Base-by-base conservation (phyloP, 2,888 invertebrate genomes). In the Apodemia mormo region DNA sequence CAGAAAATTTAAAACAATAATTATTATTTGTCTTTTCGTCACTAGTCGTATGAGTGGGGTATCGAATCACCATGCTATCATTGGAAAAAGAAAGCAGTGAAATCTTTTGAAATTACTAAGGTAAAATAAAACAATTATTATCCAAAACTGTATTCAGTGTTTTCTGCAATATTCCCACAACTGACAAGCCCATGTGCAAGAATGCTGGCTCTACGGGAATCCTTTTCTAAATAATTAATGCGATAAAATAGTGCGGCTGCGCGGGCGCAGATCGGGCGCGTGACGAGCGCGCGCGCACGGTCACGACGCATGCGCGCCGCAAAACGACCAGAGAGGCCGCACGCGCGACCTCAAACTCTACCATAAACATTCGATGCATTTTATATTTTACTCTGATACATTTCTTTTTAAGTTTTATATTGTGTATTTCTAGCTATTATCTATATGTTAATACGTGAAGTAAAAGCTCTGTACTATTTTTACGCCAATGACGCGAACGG, bases 221-320 rank as follows among this genome's bases (percentile, higher is more conserved):
- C 89, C 89, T 90, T 91, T 88, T 91, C 85, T 86, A 90, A 92
- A 92, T 92, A 92, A 92, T 92, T 91, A 92, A 92, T 92, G 90
- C 91, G 92, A 93, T 93, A 92, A 92, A 92, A 92, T 90, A 89
- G 92, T 90, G 90, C 88, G 87, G 82, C 82, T 77, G 84, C 83
- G 86, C 85, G 79, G 81, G 84, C 83, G 81, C 82, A 77, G 81
- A 77, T 72, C 80, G 80, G 73, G 88, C 90, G 90, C 92, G 92
- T 92, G 92, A 92, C 91, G 90, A 83, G 86, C 85, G 90, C 87
- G 87, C 87, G 90, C 88, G 86, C 86, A 81, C 86, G 86, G 90
- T 91, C 92, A 91, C 92, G 92, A 92, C 90, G 91, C 89, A 87
- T 84, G 86, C 88, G 82, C 86, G 81, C 65, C 77, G 82, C 85